Conservation (phyloP, 2,888 invertebrate species). For the Lepas anatifera region DNA sequence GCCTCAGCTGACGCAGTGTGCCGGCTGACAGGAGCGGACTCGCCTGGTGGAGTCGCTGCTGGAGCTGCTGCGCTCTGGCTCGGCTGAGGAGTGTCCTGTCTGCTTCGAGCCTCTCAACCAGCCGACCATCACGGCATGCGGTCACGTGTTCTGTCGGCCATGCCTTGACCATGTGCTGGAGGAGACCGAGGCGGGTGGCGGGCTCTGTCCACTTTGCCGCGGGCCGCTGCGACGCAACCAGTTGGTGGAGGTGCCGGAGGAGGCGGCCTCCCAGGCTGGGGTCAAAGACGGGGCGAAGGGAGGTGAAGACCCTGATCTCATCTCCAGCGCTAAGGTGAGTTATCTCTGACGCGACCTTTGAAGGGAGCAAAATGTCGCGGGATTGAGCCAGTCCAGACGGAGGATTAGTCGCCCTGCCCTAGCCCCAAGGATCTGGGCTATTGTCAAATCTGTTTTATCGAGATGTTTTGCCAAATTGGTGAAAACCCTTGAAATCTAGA, state of each 20-base stretch:
- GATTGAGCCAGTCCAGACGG: not conserved
- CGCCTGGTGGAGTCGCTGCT: not conserved
- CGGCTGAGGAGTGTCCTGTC: constrained; percentile 14
- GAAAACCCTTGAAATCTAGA: too few species aligned
- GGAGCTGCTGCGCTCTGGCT: constrained; percentile 1
- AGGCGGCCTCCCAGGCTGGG: not conserved
- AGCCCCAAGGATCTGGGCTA: too few species aligned
- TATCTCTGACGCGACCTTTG: too few species aligned
- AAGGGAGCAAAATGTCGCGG: too few species aligned
- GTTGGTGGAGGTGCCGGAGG: constrained; percentile 9
- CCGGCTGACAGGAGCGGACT: not conserved
- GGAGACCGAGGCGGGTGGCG: not conserved
- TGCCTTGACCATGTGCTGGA: constrained; percentile 3
- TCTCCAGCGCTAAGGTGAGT: not conserved
- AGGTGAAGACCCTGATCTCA: not conserved
- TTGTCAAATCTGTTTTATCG: too few species aligned
- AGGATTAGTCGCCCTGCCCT: not conserved
- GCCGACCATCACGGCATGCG: constrained; percentile 15
- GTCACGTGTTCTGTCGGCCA: constrained; percentile 15
- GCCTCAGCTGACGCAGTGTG: not conserved
- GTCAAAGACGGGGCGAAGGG: not conserved
- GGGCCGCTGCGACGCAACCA: not conserved
- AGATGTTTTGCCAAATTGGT: too few species aligned
- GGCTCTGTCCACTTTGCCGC: constrained; percentile 14
- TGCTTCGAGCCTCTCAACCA: constrained; percentile 10